Percentiles rank a stretch among this genome's conserved stretches.
Evolutionary conservation across 1,140 invertebrate genomes (phyloP).

Genomic region (Argopecten irradians): DNA sequence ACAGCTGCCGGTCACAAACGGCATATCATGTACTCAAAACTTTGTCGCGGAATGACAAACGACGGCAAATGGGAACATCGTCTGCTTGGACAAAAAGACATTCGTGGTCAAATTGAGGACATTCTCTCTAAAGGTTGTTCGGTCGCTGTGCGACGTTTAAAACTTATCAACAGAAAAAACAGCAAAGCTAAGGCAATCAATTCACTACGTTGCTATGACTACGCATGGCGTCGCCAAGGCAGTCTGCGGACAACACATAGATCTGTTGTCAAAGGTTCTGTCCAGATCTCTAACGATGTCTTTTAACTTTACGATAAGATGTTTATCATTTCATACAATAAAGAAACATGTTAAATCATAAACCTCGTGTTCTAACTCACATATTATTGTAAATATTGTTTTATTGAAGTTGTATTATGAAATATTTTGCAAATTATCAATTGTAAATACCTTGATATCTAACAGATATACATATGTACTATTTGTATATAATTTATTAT

Average conservation of each 20-base stretch:
- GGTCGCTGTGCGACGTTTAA: constrained; percentile 29
- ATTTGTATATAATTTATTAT: too few species aligned
- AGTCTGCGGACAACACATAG: background rate
- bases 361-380: too few species aligned
- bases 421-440: too few species aligned
- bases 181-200: background rate
- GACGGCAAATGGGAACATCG: constrained; percentile 38
- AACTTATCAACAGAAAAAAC: constrained; percentile 17
- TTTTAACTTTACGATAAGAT: too few species aligned
- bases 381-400: too few species aligned
- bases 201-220: constrained; percentile 40
- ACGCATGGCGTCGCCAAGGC: constrained; percentile 38
- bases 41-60: background rate
- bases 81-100: constrained; percentile 28
- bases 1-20: constrained; percentile 31
- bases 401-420: too few species aligned
- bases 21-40: constrained; percentile 47
- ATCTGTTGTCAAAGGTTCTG: background rate
- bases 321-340: too few species aligned
- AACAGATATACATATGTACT: too few species aligned
- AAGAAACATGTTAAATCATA: too few species aligned
- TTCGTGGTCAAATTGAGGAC: constrained; percentile 37
- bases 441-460: too few species aligned
- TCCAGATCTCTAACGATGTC: background rate
- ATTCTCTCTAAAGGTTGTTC: constrained; percentile 32